Base-by-base conservation (phyloP, 2,113 vertebrate genomes). In the Brachypodius melanocephalos region DNA sequence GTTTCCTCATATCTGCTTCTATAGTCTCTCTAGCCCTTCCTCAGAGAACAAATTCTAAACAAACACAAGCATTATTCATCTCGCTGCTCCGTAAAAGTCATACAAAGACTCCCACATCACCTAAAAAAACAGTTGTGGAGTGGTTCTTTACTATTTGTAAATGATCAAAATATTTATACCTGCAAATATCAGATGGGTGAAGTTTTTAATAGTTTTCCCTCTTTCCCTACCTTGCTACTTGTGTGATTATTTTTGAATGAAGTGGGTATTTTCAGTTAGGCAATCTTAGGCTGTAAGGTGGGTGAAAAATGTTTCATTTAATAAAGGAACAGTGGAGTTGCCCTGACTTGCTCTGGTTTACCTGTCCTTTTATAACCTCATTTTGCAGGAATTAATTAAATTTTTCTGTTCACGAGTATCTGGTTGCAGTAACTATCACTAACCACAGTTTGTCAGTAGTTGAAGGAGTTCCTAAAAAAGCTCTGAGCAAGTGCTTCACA, bases 391-490 rank as follows among this genome's bases (percentile, higher is more conserved):
- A 38, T 51, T 3, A 55, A n/a, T 46, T 34, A 8, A 8, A 6
- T 63, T 82, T 45, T 76, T 54, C 43, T 84, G 4, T 32, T 85
- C 42, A 15, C 22, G 10, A 26, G 15, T 29, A 12, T 72, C 73
- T 32, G 48, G 48, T 55, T 94, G 85, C 85, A 93, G 88, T 94
- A 91, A 90, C 85, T 72, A 15, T 20, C 42, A 49, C 46, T 91
- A 93, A 78, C 88, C 82, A 85, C 85, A 75, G 82, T 63, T 93
- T 2, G 7, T 94, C 90, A 94, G 65, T 75, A 91, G 82, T 6
- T 62, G 71, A 72, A 91, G 90, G 52, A 71, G 51, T 59, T 85
- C 42, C 65, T 54, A 28, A 51, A 59, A 28, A 14, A 62, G 43
- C 81, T 74, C 24, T 45, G 7, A 57, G 63, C 20, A 32, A 59